Percentiles rank a stretch among this genome's conserved stretches.
Evolutionary conservation across 2,797 vertebrate genomes (phyloP).

Genomic region (Australoheros facetus): DNA sequence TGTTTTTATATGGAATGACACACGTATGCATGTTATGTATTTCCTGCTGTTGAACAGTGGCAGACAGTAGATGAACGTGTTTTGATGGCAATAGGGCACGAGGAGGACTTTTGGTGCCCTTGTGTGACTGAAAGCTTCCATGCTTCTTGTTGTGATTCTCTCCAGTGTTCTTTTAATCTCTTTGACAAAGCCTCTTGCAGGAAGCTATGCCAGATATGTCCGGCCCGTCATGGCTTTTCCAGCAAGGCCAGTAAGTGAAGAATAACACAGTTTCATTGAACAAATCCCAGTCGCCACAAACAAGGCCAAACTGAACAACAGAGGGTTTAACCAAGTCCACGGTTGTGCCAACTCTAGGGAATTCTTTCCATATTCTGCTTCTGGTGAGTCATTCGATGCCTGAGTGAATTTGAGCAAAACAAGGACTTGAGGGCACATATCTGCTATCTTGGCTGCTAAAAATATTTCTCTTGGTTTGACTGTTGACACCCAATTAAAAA

Average conservation of each 20-base stretch:
- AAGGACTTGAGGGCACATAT: slow-evolving; percentile 30
- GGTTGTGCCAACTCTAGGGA: slow-evolving; percentile 72
- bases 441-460: neutral
- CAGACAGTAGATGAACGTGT: neutral
- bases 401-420: slow-evolving; percentile 79
- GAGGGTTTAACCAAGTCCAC: slow-evolving; percentile 73
- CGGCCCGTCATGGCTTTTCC: slow-evolving; percentile 61
- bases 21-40: neutral
- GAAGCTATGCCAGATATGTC: slow-evolving; percentile 82
- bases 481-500: neutral
- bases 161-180: slow-evolving; percentile 74
- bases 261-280: slow-evolving; percentile 76
- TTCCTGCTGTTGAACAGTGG: neutral
- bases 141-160: slow-evolving; percentile 71
- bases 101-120: slow-evolving; percentile 36
- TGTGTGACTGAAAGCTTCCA: slow-evolving; percentile 37
- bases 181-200: slow-evolving; percentile 69
- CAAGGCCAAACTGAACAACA: slow-evolving; percentile 74
- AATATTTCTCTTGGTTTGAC: neutral
- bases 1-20: neutral
- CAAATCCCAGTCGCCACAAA: slow-evolving; percentile 73
- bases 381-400: slow-evolving; percentile 69
- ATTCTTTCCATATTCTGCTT: slow-evolving; percentile 77
- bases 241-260: slow-evolving; percentile 69
- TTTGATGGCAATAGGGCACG: slow-evolving; percentile 27